Base-by-base conservation (phyloP, 2,113 vertebrate genomes). In the Microcebus ravelobensis region DNA sequence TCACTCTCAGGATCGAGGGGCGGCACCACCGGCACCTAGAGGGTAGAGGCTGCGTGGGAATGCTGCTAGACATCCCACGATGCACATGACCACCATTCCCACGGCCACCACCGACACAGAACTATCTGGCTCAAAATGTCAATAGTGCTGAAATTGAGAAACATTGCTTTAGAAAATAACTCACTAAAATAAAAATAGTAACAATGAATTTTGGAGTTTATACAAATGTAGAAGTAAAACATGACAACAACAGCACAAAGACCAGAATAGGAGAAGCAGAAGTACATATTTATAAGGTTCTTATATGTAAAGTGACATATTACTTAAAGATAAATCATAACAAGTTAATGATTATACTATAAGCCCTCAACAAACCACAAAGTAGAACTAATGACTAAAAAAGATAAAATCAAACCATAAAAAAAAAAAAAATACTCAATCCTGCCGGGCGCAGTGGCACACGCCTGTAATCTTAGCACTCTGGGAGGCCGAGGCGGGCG, bases 141-240 rank as follows among this genome's bases (percentile, higher is more conserved):
- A 10, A 13, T 1, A 34, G 55, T 42, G 25, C 0, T 57, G 17
- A 91, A 36, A 25, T 6, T 27, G 80, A 90, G 65, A 87, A 88
- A 31, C 6, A 50, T 27, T 45, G 48, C 25, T 87, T 48, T 57
- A 77, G 76, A 68, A 90, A 96, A 45, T 68, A 85, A 76, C 34
- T 87, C 1, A 42, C 68, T 45, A 31, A 71, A 45, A 48, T 82
- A 65, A 86, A 68, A 90, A 52, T 31, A 36, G 65, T 27, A 50
- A 42, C 4, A 39, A 6, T 15, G 3, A 67, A 21, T 7, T 57
- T 10, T 70, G 23, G 25, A 63, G 74, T 74, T 59, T 73, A 6
- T 70, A 76, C 23, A 76, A 23, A 73, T 12, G 17, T 13, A 36
- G 25, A 77, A 82, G 61, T 57, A 59, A 71, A 87, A 42, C 31